phyloP scores from a whole-genome alignment of 2,113 vertebrate species.

The Apteryx owenii region DNA sequence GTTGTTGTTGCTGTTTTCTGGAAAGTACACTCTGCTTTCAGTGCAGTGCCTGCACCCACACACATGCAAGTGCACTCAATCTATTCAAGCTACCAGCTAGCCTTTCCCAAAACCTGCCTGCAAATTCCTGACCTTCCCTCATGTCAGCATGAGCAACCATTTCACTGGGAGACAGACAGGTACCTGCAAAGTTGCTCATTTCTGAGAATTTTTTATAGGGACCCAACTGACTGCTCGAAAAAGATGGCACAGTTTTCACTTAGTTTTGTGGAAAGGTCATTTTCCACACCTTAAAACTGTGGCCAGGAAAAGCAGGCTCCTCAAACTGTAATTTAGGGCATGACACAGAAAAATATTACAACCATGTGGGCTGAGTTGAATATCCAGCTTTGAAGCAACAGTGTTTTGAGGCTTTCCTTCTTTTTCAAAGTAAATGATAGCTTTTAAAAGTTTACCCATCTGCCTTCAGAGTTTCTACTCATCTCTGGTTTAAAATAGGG shows the following conservation, averaged over 20 bases:
- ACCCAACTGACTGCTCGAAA: neutral
- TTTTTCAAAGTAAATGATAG: neutral
- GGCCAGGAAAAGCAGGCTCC: neutral
- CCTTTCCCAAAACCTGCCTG: neutral
- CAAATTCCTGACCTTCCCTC: neutral
- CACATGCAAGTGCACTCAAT: rapidly evolving
- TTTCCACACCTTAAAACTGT: neutral
- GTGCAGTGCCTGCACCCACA: rapidly evolving
- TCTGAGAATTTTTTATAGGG: neutral
- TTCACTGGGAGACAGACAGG: rapidly evolving
- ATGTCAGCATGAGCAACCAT: neutral
- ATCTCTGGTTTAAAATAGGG: neutral
- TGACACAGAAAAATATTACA: neutral
- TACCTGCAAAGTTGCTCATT: neutral
- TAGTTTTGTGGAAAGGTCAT: neutral
- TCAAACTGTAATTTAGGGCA: neutral
- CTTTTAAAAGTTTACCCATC: neutral
- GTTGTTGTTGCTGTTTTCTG: neutral
- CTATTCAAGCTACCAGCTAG: neutral
- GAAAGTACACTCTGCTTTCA: neutral
- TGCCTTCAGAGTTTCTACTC: neutral
- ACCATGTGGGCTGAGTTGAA: neutral
- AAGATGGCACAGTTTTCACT: neutral
- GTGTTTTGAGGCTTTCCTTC: neutral
- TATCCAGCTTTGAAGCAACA: neutral